phyloP scores from a whole-genome alignment of 2,888 invertebrate genomes.

The Himalopsyche japonica region DNA sequence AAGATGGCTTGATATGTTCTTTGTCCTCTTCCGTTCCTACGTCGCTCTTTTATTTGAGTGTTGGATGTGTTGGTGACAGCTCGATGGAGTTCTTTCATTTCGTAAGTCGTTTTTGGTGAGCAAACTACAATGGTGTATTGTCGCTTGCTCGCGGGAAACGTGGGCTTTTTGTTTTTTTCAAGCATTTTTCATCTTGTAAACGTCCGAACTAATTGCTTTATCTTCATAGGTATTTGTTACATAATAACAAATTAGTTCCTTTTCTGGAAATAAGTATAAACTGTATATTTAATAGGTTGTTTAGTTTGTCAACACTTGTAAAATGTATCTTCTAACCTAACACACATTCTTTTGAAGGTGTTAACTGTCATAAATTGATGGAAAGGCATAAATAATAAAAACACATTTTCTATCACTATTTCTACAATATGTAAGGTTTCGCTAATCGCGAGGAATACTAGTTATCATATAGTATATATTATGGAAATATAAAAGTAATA shows the following conservation, averaged over 20 bases:
- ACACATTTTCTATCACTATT: no score
- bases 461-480: no score
- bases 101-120: conserved; percentile 8
- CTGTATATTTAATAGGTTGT: not conserved
- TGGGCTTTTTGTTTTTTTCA: not conserved
- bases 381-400: no score
- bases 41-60: conserved; percentile 9
- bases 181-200: not conserved
- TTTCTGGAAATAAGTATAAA: not conserved
- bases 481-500: no score
- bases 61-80: conserved; percentile 27
- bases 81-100: conserved; percentile 20
- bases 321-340: no score
- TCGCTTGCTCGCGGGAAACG: not conserved
- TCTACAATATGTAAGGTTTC: no score
- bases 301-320: no score
- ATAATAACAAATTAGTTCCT: not conserved
- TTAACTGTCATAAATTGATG: no score
- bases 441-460: no score
- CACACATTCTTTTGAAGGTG: no score
- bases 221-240: not conserved
- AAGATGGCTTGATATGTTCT: conserved; percentile 34
- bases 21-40: conserved; percentile 27
- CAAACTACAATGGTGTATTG: not conserved
- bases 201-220: not conserved